Percentiles rank a stretch among this genome's conserved stretches.
These are phyloP conservation scores for Henricia sp. DNA, from an alignment of 53 echinoderm and acorn worm genomes.

Conservation along the genomic window DNA sequence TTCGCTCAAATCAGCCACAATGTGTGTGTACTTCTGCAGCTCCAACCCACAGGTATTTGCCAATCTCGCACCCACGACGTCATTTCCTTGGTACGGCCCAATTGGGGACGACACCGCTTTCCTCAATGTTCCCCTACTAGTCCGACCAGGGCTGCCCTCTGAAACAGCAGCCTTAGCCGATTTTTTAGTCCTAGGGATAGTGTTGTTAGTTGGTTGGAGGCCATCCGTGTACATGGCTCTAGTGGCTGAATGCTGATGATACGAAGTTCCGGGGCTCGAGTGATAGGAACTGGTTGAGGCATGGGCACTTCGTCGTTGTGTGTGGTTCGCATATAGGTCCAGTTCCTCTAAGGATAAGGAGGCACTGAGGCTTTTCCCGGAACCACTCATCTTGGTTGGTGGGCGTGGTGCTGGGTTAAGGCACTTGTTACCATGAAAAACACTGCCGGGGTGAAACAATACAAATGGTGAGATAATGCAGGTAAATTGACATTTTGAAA, in stretches of 20 bases:
- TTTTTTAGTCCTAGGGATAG: slow-evolving; percentile 53
- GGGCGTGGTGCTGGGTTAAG: slow-evolving; percentile 15
- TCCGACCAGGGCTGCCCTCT: slow-evolving; percentile 11
- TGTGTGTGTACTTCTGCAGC: slow-evolving; percentile 23
- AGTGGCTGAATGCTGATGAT: neutral
- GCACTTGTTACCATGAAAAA: slow-evolving; percentile 49
- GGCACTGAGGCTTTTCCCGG: slow-evolving; percentile 60
- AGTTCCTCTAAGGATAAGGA: slow-evolving; percentile 43
- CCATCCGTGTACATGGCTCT: slow-evolving; percentile 33
- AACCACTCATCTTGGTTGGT: slow-evolving; percentile 43
- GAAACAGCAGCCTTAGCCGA: neutral
- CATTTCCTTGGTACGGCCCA: slow-evolving; percentile 46
- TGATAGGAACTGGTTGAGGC: slow-evolving; percentile 50
- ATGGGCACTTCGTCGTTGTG: neutral
- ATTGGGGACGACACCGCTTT: slow-evolving; percentile 53
- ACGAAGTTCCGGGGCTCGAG: slow-evolving; percentile 18
- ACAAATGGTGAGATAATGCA: too few species aligned
- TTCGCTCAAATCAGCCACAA: slow-evolving; percentile 10
- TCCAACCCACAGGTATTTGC: slow-evolving; percentile 45
- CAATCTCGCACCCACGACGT: slow-evolving; percentile 40
- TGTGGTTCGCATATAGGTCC: slow-evolving; percentile 8
- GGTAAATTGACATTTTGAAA: too few species aligned
- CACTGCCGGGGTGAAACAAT: too few species aligned
- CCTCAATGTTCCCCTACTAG: slow-evolving; percentile 4
- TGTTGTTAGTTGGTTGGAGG: slow-evolving; percentile 45